phyloP scores from a whole-genome alignment of 2,888 invertebrate genomes.

The Lepidonotus clava region DNA sequence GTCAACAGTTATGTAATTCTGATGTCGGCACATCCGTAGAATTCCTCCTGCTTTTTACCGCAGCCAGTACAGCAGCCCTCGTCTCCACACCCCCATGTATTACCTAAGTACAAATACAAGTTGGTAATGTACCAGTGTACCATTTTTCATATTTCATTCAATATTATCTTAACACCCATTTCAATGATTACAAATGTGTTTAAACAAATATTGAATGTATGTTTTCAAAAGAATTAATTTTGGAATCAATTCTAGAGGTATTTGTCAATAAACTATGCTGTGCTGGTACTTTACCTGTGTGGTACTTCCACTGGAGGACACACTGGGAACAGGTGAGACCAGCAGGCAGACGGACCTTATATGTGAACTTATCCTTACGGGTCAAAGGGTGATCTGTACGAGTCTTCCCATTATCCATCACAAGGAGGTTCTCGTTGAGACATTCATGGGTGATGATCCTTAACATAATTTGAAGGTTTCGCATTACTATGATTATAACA shows the following conservation, averaged over 20 bases:
- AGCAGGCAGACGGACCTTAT: slow-evolving; percentile 23
- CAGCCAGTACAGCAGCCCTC: slow-evolving; percentile 3
- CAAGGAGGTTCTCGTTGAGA: slow-evolving; percentile 63
- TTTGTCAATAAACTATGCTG: no score
- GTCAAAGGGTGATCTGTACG: neutral
- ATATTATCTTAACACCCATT: neutral
- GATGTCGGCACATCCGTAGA: slow-evolving; percentile 38
- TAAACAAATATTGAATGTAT: neutral
- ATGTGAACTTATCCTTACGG: neutral
- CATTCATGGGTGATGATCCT: slow-evolving; percentile 57
- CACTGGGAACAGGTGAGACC: slow-evolving; percentile 48
- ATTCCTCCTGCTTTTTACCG: slow-evolving; percentile 17
- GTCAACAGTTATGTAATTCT: neutral
- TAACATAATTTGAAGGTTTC: no score
- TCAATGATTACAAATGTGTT: neutral
- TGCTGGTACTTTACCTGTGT: slow-evolving; percentile 67
- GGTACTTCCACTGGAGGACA: slow-evolving; percentile 60
- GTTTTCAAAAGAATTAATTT: neutral
- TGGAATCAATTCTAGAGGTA: neutral
- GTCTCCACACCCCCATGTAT: slow-evolving; percentile 47
- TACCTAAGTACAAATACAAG: slow-evolving; percentile 1
- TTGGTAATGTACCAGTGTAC: neutral
- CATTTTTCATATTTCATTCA: neutral
- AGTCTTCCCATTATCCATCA: slow-evolving; percentile 55
- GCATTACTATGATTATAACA: no score